Evolutionary conservation across 2,888 invertebrate species (phyloP), one percentile per base, ranked within the genome.

Genomic region (Lymantria monacha): DNA sequence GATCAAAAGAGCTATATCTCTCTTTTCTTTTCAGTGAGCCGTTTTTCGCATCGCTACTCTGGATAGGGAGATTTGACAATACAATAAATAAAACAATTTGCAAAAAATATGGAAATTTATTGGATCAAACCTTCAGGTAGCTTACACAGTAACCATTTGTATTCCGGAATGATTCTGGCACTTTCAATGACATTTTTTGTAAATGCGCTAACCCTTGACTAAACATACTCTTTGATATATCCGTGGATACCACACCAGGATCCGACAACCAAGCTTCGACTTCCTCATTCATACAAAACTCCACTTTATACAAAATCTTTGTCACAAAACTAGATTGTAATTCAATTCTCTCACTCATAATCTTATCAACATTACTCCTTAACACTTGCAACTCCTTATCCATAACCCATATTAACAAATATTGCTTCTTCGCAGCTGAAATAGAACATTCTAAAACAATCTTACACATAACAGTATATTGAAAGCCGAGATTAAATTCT

Each of bases 201-300:
- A 94, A 85, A 84, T 93, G 92, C 40, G 90, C 86, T 11, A 93
- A 61, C 0, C 93, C 89, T 9, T 81, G 83, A 33, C 74, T 67
- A 66, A 93, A 92, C 93, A 94, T 94, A 36, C 81, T 85, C 66
- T 93, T 93, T 0, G 94, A 93, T 60, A 94, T 86, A 55, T 92
- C 91, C 0, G 93, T 81, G 0, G 79, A 80, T 15, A 87, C 89
- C 33, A 92, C 91, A n/a, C 79, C 83, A 0, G 90, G 81, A 70
- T 94, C 93, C 0, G 92, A 78, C 33, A 88, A 57, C 94, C 94
- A 94, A 1, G 81, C 64, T 48, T 89, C 85, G 1, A 93, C 88
- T 11, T 90, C 80, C 1, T 86, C 84, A 30, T 87, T 91, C 60
- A 83, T 61, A 14, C 79, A 74, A 42, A 75, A 64, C 49, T 92